Percentiles rank a stretch among this genome's conserved stretches.
Evolutionary conservation across 2,888 invertebrate species (phyloP).

Genomic region (Gari tellinella): DNA sequence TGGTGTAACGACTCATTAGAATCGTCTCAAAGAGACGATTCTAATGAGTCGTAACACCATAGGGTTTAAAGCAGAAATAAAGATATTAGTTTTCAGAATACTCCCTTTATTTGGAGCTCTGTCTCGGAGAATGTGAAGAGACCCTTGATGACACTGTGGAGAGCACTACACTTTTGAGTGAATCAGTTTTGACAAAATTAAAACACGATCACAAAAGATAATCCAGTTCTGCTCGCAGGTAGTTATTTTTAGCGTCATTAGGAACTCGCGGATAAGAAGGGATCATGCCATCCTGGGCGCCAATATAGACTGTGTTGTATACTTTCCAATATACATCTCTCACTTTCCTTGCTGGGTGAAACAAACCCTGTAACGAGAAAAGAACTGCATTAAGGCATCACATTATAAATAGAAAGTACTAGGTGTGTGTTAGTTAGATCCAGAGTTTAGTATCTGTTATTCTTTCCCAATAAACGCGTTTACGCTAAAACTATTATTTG

Average conservation of each 20-base stretch:
- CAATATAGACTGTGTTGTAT: conserved; percentile 99
- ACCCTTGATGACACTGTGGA: too few species aligned
- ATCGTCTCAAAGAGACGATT: too few species aligned
- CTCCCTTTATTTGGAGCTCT: too few species aligned
- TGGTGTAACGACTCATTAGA: too few species aligned
- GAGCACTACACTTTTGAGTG: neutral
- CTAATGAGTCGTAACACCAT: too few species aligned
- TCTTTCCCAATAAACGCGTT: too few species aligned
- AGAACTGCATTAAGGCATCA: neutral
- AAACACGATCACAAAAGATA: conserved; percentile 76
- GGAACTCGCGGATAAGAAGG: conserved; percentile 98
- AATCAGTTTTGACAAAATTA: neutral
- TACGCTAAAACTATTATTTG: too few species aligned
- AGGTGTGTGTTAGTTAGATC: too few species aligned
- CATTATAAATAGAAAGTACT: neutral
- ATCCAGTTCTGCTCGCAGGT: conserved; percentile 83
- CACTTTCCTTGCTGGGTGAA: conserved; percentile 99
- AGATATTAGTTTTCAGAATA: too few species aligned
- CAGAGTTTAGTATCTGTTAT: too few species aligned
- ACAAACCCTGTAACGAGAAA: conserved; percentile 91
- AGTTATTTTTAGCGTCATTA: conserved; percentile 90
- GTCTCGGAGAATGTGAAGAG: too few species aligned
- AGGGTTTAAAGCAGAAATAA: too few species aligned
- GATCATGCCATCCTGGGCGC: conserved; percentile 98
- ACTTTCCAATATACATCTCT: conserved; percentile 99